Conservation (phyloP, 2,113 vertebrate species). For the Gallinago paraguaiae region DNA sequence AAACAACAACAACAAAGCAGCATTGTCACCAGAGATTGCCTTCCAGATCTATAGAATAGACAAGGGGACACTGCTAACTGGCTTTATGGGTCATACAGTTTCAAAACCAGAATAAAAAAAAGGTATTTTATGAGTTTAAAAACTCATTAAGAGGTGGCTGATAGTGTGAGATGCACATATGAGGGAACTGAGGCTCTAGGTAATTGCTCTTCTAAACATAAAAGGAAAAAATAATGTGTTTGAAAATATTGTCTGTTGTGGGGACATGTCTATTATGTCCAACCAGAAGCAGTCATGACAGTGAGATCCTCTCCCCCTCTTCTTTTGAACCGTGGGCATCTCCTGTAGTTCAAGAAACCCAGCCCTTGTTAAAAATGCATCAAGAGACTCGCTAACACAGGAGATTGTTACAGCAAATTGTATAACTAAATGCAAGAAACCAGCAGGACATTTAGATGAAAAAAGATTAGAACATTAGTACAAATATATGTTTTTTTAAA, state of each 20-base stretch:
- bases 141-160: neutral
- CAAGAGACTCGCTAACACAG: neutral
- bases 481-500: neutral
- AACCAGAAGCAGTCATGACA: neutral
- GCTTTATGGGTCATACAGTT: neutral
- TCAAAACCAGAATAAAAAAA: neutral
- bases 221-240: neutral
- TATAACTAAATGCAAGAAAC: neutral
- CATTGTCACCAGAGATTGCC: accelerated
- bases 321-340: neutral
- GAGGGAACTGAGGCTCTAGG: neutral
- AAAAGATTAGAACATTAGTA: neutral
- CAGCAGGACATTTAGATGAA: neutral
- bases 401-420: neutral
- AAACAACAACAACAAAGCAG: neutral
- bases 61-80: neutral
- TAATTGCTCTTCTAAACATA: neutral
- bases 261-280: neutral
- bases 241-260: neutral
- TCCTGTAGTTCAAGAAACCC: neutral
- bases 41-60: neutral
- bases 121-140: neutral
- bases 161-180: neutral
- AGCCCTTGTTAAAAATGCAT: neutral
- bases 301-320: neutral